Base-by-base conservation (phyloP, 2,797 vertebrate species). In the Emydoidea blandingii region DNA sequence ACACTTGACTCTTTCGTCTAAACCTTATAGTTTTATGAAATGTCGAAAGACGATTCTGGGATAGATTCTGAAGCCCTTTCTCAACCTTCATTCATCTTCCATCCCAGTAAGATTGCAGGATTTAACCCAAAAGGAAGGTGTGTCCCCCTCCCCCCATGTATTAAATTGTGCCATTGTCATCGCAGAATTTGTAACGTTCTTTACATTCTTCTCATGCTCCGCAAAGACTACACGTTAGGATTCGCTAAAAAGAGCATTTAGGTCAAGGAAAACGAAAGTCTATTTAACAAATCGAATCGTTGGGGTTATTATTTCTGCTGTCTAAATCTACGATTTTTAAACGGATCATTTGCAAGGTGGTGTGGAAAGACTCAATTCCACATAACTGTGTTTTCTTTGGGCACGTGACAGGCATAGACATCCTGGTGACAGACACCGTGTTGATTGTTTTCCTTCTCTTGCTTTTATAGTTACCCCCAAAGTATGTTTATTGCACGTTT, bases 401-500 rank as follows among this genome's bases (percentile, higher is more conserved):
- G 93, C 94, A 86, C 59, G 84, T 53, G 92, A 88, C 83, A 68
- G 78, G 81, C 79, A 52, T 72, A 83, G 74, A 37, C 47, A 86
- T 92, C 93, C 92, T 44, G 50, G 57, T 56, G 81, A 83, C 29
- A 49, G 12, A 18, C 74, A 86, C 62, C 21, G 86, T 89, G 59
- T 82, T 49, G 59, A 25, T 11, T 31, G 91, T 83, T 57, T 41
- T 9, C 49, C 56, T 52, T 19, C 44, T n/a, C 54, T 37, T 62
- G 59, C 96, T 92, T 96, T 93, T 90, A 84, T 88, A 79, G 96
- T 49, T 49, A 88, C 82, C 91, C 94, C 88, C 50, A 87, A 90
- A 90, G 80, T 76, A 93, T 90, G 92, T 92, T 96, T 97, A 97
- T 98, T 98, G 98, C 97, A 97, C 97, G 59, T 97, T 91, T 1